phyloP scores from a whole-genome alignment of 2,888 invertebrate species.

The Germaria angustata region DNA sequence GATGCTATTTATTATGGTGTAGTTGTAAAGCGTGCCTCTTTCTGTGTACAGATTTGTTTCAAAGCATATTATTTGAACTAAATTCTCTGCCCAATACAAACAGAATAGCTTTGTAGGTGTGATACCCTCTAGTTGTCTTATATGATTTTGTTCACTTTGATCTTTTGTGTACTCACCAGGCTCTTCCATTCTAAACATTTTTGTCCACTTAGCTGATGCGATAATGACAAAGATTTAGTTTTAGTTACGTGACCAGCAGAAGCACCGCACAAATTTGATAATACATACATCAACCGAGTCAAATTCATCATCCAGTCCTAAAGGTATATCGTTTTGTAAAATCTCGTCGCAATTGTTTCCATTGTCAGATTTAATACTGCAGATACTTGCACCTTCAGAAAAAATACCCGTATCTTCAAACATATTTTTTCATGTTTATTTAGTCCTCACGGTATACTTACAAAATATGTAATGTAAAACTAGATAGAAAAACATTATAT shows the following conservation, averaged over 20 bases:
- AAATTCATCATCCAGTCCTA: constrained; percentile 9
- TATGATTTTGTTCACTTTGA: background rate
- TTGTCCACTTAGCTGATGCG: background rate
- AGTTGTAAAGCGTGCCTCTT: background rate
- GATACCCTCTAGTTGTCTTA: background rate
- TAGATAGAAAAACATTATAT: too few relatives aligned
- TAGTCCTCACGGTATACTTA: too few relatives aligned
- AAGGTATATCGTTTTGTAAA: constrained; percentile 17
- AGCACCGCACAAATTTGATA: constrained; percentile 8
- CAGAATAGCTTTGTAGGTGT: background rate
- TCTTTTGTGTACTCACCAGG: background rate
- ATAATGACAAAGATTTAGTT: too few relatives aligned
- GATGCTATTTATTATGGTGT: constrained; percentile 14
- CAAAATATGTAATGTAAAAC: too few relatives aligned
- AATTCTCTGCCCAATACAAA: background rate
- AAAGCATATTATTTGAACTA: constrained; percentile 14
- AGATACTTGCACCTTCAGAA: too few relatives aligned
- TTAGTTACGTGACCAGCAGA: too few relatives aligned
- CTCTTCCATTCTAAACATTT: constrained; percentile 5
- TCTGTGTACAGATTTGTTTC: constrained; percentile 23
- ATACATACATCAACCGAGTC: constrained; percentile 15
- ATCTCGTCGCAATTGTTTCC: too few relatives aligned
- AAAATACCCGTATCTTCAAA: too few relatives aligned
- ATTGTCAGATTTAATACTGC: too few relatives aligned
- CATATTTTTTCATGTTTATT: too few relatives aligned